phyloP scores from a whole-genome alignment of 1,140 invertebrate species.

The Acromyrmex echinatior region DNA sequence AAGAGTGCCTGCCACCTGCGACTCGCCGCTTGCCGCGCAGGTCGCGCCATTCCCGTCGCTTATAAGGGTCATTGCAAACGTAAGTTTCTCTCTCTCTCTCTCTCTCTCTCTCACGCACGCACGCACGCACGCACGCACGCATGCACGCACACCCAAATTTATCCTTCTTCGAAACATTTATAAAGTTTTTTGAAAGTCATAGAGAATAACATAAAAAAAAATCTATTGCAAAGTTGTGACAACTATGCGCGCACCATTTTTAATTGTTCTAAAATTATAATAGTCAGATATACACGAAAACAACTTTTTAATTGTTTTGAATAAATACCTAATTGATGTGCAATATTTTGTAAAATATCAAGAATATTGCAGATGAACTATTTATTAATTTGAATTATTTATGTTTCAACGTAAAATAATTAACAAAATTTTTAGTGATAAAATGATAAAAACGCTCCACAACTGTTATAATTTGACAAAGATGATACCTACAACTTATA shows the following conservation, averaged over 20 bases:
- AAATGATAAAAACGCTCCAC: neutral
- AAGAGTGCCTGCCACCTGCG: slow-evolving; percentile 94
- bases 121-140: no score
- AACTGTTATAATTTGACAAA: neutral
- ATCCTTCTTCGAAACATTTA: neutral
- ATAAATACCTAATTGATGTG: neutral
- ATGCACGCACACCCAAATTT: neutral
- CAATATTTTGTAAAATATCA: neutral
- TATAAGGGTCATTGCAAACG: slow-evolving; percentile 95
- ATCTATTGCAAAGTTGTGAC: neutral
- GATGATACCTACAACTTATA: neutral
- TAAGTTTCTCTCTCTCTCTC: slow-evolving; percentile 84
- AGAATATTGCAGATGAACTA: no score
- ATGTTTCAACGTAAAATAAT: no score
- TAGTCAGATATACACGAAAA: neutral
- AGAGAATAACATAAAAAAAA: neutral
- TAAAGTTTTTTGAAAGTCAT: neutral
- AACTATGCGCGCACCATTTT: neutral
- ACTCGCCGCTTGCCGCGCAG: slow-evolving; percentile 93
- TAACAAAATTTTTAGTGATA: neutral
- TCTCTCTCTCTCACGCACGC: slow-evolving; percentile 14
- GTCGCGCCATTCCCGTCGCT: slow-evolving; percentile 93
- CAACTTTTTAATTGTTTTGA: neutral
- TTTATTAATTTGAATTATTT: no score
- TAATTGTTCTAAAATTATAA: neutral